Evolutionary conservation across 2,797 vertebrate genomes (phyloP).

Genomic region (Hemibagrus guttatus): DNA sequence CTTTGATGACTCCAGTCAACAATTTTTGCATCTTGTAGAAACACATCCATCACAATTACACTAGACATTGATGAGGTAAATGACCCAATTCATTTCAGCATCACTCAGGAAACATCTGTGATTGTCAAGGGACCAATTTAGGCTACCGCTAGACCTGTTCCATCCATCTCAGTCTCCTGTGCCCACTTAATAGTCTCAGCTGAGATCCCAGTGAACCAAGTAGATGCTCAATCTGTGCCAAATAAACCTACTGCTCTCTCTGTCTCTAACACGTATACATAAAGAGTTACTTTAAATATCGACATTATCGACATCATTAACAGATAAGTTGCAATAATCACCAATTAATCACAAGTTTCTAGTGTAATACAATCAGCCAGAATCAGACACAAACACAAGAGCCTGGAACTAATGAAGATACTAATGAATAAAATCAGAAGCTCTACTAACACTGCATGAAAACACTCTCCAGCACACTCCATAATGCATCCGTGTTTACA

Average conservation of each 20-base stretch:
- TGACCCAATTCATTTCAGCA: constrained; percentile 45
- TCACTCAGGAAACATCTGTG: constrained; percentile 53
- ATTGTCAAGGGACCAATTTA: constrained; percentile 61
- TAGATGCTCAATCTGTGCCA: constrained; percentile 52
- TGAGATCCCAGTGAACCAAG: constrained; percentile 51
- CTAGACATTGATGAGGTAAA: constrained; percentile 40
- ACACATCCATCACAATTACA: constrained; percentile 18
- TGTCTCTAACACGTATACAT: constrained; percentile 51
- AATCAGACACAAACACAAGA: neutral
- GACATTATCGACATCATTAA: neutral
- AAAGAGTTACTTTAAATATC: constrained; percentile 30
- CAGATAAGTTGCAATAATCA: neutral
- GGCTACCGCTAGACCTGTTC: constrained; percentile 57
- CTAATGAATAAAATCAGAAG: neutral
- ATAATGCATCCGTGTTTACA: constrained; percentile 34
- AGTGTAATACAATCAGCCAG: neutral
- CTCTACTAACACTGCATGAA: neutral
- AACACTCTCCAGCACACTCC: constrained; percentile 18
- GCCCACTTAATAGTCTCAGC: constrained; percentile 59
- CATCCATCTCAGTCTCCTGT: constrained; percentile 60
- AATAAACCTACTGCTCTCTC: constrained; percentile 43
- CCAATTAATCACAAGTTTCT: neutral
- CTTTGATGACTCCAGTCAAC: neutral
- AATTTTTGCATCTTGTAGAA: constrained; percentile 4
- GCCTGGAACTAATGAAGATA: neutral